Evolutionary conservation across 2,888 invertebrate species (phyloP), one percentile per base, ranked within the genome.

Genomic region (Fragum fragum): DNA sequence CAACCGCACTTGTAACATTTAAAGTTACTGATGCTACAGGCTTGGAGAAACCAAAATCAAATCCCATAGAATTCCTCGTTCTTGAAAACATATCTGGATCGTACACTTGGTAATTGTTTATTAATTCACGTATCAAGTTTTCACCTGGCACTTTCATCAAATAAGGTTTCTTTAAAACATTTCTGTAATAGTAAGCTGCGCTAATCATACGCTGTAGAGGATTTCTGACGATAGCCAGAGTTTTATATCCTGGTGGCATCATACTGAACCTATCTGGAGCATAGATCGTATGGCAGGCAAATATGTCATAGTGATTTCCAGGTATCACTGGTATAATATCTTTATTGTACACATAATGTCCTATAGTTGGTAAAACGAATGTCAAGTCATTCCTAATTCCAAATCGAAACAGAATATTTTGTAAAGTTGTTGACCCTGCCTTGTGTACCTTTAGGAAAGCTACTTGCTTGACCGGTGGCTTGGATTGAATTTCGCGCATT

Each of bases 151-250:
- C 52, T 39, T 32, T 52, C 5, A 36, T 36, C n/a, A 83, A 59
- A 29, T 57, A 68, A 11, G 11, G 18, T 21, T 53, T 52, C 7
- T 72, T 55, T 32, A 66, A 68, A 0, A 77, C 79, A 28, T 83
- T 74, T 23, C 83, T 42, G 55, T 74, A 79, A 42, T 83, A 83
- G 53, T 68, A 79, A 1, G 83, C 83, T 11, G 79, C 83, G 52
- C 79, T 79, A 2, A 83, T 77, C 59, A 85, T 80, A 7, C 87
- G 83, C 0, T 79, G 66, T 14, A 83, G 73, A 7, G 88, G 88
- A 57, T 88, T 86, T 5, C 88, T 80, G 0, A 88, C 61, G 26
- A 87, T 86, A 11, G 73, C 88, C 11, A 88, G 78, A 21, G 83
- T 81, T 14, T 73, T 77, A 0, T 83, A 76, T 52, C 86, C 83